Base-by-base conservation (phyloP, 2,113 vertebrate genomes). In the Callocephalon fimbriatum region DNA sequence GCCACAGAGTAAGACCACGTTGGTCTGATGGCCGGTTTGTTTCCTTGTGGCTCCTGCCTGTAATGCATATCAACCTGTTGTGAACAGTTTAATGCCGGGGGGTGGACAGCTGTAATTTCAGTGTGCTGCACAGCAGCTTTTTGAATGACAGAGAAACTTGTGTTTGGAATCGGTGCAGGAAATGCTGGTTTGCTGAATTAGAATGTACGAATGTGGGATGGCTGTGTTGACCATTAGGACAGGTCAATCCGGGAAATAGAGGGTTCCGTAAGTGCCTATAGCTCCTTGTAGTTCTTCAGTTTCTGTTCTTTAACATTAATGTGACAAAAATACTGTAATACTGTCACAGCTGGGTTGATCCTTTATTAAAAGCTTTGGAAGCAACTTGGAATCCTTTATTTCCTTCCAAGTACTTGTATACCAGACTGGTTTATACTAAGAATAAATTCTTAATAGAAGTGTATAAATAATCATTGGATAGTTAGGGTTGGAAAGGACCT, bases 331-430 rank as follows among this genome's bases (percentile, higher is more conserved):
- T 47, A 18, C 63, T 78, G 4, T 17, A 44, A n/a, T 68, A 44
- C 21, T 79, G 25, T 65, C 40, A 47, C 26, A 79, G 15, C 25
- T 68, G 21, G 3, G 12, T 35, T 62, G 53, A 21, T 76, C 15
- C 62, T 79, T 72, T 76, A 26, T 81, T 59, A 74, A 89, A 71
- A 66, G 31, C 53, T 90, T 95, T 92, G 82, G 58, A 76, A 93
- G 65, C 31, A 84, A 48, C 25, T 84, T 61, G 19, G 32, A 89
- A 54, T 89, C 12, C 37, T 80, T 73, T 67, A 45, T 84, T 94
- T 61, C 15, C 44, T 89, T 66, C 45, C 31, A 53, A 66, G 37
- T 72, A 48, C 42, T 75, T 82, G 17, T 50, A 18, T 29, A 68
- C 15, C 9, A 72, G 71, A 13, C 13, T 53, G 7, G 40, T 92